Base-by-base conservation (phyloP, 2,888 invertebrate species). In the Antheraea yamamai region DNA sequence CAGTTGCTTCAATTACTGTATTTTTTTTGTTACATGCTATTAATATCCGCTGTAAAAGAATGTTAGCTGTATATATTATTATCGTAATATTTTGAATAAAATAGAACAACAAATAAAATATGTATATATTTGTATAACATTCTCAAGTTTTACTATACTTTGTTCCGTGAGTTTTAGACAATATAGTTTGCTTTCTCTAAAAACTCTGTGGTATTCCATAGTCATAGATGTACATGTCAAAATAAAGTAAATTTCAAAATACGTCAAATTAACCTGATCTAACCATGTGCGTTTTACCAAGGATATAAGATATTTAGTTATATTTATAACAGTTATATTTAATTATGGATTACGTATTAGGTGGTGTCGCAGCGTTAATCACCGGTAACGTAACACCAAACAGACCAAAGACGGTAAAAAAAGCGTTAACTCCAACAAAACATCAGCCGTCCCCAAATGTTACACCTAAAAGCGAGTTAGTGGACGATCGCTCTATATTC, bases 341-440 rank as follows among this genome's bases (percentile, higher is more conserved):
- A 75, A 81, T 78, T 64, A 95, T 95, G 95, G 95, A 95, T 88
- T 95, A 95, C 86, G 91, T 95, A 52, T 88, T 96, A 64, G 96
- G 96, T 76, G 95, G 96, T 85, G 91, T 96, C 76, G 95, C 96
- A 76, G 96, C 95, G 78, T 86, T 96, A 80, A 93, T 96, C 84
- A 93, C 96, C 26, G 96, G 96, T 72, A 93, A 94, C 77, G 95
- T 95, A 61, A 95, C 96, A 2, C 95, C 95, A 12, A 95, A 95
- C 79, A 92, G 96, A 39, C 94, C 94, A 0, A 95, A 92, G 85
- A 85, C 95, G 16, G 74, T 88, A 1, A 90, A 89, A 79, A 90
- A 88, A 80, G 93, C 95, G 0, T 75, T 92, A 76, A 95, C 95
- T 72, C 95, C 95, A 0, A 91, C 88, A 58, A 94, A 95, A 90